phyloP scores from a whole-genome alignment of 1,140 invertebrate genomes.

The Epicauta chinensis region DNA sequence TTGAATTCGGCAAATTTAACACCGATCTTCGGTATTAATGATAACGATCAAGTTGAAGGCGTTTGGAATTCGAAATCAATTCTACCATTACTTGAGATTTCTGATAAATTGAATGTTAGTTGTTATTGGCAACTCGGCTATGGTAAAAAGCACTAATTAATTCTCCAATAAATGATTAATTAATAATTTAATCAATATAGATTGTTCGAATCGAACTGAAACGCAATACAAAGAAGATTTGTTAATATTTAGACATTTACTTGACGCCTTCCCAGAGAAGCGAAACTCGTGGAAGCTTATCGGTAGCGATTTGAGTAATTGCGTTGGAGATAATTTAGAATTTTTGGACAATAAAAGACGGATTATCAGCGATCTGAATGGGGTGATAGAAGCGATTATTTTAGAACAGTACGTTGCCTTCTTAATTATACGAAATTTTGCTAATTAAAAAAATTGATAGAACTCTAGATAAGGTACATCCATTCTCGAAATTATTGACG shows the following conservation, averaged over 20 bases:
- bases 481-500: too few relatives aligned
- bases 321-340: constrained; percentile 46
- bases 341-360: constrained; percentile 41
- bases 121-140: constrained; percentile 60
- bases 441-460: neutral
- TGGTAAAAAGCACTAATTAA: constrained; percentile 43
- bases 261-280: constrained; percentile 49
- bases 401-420: constrained; percentile 57
- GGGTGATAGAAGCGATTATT: constrained; percentile 50
- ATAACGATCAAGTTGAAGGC: constrained; percentile 35
- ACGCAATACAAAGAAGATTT: constrained; percentile 50
- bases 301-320: constrained; percentile 46
- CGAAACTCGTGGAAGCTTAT: constrained; percentile 44
- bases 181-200: constrained; percentile 33
- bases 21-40: constrained; percentile 46
- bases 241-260: constrained; percentile 49
- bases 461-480: too few relatives aligned
- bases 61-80: constrained; percentile 49
- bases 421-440: constrained; percentile 17
- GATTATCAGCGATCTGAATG: constrained; percentile 37
- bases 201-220: constrained; percentile 46
- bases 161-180: neutral
- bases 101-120: constrained; percentile 50
- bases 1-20: constrained; percentile 44
- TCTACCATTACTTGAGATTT: constrained; percentile 49